These are phyloP conservation scores for Lasioglossum marginatum DNA, from an alignment of 2,888 invertebrate species.

Conservation along the genomic window DNA sequence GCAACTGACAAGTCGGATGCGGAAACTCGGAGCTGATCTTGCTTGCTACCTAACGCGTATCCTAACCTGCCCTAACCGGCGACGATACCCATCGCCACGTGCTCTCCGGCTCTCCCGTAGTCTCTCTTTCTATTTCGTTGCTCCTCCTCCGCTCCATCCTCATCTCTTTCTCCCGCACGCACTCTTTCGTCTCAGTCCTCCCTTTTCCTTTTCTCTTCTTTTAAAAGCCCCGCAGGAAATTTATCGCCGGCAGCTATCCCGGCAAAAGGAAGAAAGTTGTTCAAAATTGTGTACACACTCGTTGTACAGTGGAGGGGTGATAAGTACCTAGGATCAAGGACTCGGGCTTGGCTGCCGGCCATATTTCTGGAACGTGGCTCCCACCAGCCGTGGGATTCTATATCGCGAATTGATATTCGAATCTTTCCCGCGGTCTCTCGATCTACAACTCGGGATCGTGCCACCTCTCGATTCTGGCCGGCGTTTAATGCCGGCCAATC, in stretches of 20 bases:
- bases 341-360: conserved; percentile 73
- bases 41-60: conserved; percentile 33
- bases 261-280: conserved; percentile 74
- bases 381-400: conserved; percentile 29
- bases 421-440: conserved; percentile 26
- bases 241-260: conserved; percentile 75
- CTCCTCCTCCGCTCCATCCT: neutral
- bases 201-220: conserved; percentile 48
- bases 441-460: too few species aligned
- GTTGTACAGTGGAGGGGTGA: conserved; percentile 61
- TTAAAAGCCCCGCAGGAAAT: conserved; percentile 69
- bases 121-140: neutral
- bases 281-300: conserved; percentile 76
- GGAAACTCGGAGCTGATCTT: conserved; percentile 45
- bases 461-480: neutral
- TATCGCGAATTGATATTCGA: conserved; percentile 56
- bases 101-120: neutral
- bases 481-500: conserved; percentile 36
- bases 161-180: neutral
- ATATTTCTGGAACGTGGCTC: conserved; percentile 62
- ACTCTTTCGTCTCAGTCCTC: neutral
- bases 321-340: conserved; percentile 68
- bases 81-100: conserved; percentile 19
- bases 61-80: conserved; percentile 40
- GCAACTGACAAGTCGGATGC: conserved; percentile 70